phyloP scores from a whole-genome alignment of 2,797 vertebrate species.

The Acestrorhynchus altus region DNA sequence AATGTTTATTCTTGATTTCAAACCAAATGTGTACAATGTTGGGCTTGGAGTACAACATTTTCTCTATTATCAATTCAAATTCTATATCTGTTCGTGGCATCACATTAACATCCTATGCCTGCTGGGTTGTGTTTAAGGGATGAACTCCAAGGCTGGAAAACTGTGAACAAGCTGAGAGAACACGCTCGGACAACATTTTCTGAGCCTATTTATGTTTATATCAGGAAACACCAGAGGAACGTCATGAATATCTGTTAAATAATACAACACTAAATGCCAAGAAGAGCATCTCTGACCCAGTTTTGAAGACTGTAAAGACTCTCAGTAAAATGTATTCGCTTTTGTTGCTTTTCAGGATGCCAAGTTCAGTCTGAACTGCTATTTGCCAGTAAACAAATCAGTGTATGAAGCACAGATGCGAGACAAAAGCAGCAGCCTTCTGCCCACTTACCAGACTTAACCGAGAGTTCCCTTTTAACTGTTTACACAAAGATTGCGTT shows the following conservation, averaged over 20 bases:
- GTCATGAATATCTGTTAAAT: constrained; percentile 15
- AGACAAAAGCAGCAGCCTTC: constrained; percentile 7
- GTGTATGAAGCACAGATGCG: not conserved
- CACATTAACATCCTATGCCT: no score
- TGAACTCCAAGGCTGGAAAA: not conserved
- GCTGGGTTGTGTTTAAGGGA: no score
- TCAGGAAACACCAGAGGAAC: not conserved
- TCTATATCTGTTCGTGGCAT: no score
- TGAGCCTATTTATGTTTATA: not conserved
- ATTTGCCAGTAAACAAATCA: constrained; percentile 25
- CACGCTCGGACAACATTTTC: constrained; percentile 1
- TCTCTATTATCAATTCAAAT: no score
- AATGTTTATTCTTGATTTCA: no score
- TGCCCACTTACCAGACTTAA: constrained; percentile 26
- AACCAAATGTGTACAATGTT: no score
- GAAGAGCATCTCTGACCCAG: constrained; percentile 2
- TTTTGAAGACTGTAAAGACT: constrained; percentile 13
- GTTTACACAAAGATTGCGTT: constrained; percentile 51
- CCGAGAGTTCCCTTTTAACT: constrained; percentile 30
- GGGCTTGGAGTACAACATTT: no score
- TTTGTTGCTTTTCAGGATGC: constrained; percentile 8
- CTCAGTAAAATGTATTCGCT: constrained; percentile 5
- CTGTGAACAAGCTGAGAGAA: not conserved
- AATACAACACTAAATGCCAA: constrained; percentile 15
- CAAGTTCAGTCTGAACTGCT: not conserved